Conservation (phyloP, 2,113 vertebrate genomes). For the Stigmatopora argus region DNA sequence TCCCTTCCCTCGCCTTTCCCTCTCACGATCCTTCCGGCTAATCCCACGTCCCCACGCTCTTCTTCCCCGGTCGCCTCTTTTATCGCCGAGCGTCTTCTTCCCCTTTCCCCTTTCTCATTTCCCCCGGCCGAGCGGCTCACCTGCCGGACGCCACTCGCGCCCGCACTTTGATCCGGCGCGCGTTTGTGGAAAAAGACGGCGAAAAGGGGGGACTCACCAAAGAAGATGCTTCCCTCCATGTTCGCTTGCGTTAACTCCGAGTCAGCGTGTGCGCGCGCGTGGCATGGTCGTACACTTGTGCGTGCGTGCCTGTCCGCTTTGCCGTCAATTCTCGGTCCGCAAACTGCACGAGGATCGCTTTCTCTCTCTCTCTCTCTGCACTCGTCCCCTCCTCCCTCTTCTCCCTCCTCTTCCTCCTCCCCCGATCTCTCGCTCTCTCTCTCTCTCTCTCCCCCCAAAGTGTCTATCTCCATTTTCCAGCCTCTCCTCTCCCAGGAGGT, state of each 20-base stretch:
- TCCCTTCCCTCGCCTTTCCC: too few relatives aligned
- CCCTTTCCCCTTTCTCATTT: not conserved
- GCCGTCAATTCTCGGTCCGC: constrained; percentile 59
- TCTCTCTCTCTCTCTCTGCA: constrained; percentile 34
- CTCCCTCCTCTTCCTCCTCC: constrained; percentile 15
- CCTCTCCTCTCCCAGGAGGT: constrained; percentile 24
- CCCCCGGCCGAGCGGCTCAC: constrained; percentile 1
- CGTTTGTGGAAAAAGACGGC: constrained; percentile 12
- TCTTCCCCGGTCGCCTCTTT: constrained; percentile 25
- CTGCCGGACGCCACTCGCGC: not conserved
- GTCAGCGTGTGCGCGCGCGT: constrained; percentile 61
- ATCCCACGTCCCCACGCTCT: constrained; percentile 32
- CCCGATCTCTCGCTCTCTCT: constrained; percentile 15
- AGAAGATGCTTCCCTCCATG: constrained; percentile 97
- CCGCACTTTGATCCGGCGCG: not conserved
- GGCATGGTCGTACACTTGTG: constrained; percentile 74
- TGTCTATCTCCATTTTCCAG: constrained; percentile 56
- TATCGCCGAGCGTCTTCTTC: too few relatives aligned
- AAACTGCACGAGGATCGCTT: constrained; percentile 51
- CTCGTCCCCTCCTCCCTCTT: constrained; percentile 28
- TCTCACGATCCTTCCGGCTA: too few relatives aligned
- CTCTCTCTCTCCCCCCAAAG: constrained; percentile 28
- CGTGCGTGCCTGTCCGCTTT: constrained; percentile 49
- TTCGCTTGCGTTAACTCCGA: constrained; percentile 78
- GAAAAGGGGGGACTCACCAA: constrained; percentile 82